Evolutionary conservation across 1,140 invertebrate genomes (phyloP).

Genomic region (Aphidius ervi): DNA sequence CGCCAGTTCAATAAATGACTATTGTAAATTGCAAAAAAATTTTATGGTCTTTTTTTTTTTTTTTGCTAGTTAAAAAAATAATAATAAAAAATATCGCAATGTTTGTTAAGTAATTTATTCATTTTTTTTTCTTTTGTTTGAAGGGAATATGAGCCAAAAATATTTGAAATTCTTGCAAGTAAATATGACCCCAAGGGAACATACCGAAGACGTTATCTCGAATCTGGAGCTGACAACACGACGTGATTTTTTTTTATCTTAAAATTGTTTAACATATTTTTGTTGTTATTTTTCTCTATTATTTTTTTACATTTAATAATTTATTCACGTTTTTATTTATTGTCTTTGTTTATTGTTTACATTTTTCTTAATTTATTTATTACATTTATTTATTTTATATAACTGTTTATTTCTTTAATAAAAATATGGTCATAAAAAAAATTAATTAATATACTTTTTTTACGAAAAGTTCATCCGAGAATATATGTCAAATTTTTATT

Average conservation of each 20-base stretch:
- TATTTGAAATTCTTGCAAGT: conserved; percentile 30
- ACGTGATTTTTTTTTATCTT: conserved; percentile 19
- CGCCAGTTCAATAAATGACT: neutral
- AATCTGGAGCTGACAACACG: conserved; percentile 24
- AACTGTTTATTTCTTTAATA: neutral
- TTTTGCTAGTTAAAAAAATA: too few species aligned
- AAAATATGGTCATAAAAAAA: too few species aligned
- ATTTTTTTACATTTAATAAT: neutral
- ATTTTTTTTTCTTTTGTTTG: conserved; percentile 21
- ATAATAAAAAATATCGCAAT: too few species aligned
- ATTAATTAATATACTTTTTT: too few species aligned
- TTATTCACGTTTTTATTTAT: neutral
- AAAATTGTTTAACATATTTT: neutral
- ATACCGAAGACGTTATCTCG: conserved; percentile 30
- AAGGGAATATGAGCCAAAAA: conserved; percentile 32
- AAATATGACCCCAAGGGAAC: conserved; percentile 31
- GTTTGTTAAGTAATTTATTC: conserved; percentile 6
- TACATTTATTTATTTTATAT: neutral
- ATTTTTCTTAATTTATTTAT: neutral
- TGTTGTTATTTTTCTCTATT: neutral
- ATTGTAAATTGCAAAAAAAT: neutral
- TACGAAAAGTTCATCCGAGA: too few species aligned
- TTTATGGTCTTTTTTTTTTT: too few species aligned
- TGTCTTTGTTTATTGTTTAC: neutral
- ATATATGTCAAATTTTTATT: too few species aligned